Conservation (phyloP, 2,113 vertebrate genomes). For the Sterrhoptilus dennistouni region DNA sequence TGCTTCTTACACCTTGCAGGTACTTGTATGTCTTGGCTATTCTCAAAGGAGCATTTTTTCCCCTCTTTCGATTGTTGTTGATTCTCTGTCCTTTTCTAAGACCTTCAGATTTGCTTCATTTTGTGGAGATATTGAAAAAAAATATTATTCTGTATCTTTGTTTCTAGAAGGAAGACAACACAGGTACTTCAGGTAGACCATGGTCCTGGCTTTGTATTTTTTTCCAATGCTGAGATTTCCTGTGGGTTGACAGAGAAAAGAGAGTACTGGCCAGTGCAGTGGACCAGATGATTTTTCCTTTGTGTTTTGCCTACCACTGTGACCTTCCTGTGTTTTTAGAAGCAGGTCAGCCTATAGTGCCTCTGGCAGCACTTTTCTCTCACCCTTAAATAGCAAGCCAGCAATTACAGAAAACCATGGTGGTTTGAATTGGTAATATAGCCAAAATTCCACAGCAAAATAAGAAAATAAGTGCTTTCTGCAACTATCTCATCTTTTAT, state of each 20-base stretch:
- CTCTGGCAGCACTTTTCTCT: neutral
- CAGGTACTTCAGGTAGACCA: neutral
- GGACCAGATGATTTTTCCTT: neutral
- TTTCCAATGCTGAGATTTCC: neutral
- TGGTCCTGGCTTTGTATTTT: neutral
- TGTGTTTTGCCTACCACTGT: neutral
- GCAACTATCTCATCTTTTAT: neutral
- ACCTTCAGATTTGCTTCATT: neutral
- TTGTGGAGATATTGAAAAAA: neutral
- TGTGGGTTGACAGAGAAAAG: neutral
- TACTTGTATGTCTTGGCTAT: neutral
- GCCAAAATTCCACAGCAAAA: neutral
- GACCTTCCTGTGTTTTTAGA: neutral
- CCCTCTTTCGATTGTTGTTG: neutral
- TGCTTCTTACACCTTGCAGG: neutral
- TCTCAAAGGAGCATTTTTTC: fast-evolving
- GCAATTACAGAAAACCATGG: neutral
- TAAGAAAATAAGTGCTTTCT: neutral
- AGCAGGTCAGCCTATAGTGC: neutral
- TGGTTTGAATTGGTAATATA: neutral
- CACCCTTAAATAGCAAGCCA: neutral
- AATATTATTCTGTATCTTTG: neutral
- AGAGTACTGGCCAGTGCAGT: neutral
- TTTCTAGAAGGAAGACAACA: neutral
- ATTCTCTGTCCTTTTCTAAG: neutral